Conservation (phyloP, 2,797 vertebrate genomes). For the Carcharodon carcharias region DNA sequence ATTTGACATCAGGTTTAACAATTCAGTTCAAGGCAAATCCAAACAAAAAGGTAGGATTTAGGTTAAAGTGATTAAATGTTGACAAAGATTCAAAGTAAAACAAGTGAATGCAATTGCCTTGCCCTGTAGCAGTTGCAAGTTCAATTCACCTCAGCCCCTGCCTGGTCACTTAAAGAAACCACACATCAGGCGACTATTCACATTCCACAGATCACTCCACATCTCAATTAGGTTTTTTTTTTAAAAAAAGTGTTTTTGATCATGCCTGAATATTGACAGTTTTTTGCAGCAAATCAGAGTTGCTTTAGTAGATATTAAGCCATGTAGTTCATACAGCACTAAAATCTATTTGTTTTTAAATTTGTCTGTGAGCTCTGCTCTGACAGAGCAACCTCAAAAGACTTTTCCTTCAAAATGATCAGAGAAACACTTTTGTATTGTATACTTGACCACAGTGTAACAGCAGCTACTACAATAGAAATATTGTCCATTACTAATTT, state of each 20-base stretch:
- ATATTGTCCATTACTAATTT: slow-evolving; percentile 29
- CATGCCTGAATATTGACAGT: slow-evolving; percentile 41
- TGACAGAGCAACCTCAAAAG: slow-evolving; percentile 39
- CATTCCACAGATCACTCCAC: slow-evolving; percentile 29
- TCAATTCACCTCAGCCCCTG: neutral
- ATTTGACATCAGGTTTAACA: neutral
- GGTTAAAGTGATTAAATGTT: slow-evolving; percentile 23
- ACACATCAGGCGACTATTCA: neutral
- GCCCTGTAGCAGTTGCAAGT: neutral
- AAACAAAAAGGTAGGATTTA: slow-evolving; percentile 2
- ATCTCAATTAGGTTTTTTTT: slow-evolving; percentile 40
- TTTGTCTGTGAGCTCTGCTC: slow-evolving; percentile 39
- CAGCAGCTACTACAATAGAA: slow-evolving; percentile 18
- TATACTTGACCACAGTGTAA: slow-evolving; percentile 38
- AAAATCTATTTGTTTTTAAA: neutral
- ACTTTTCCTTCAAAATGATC: slow-evolving; percentile 30
- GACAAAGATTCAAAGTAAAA: neutral
- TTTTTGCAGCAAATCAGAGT: slow-evolving; percentile 41
- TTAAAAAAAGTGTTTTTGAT: slow-evolving; percentile 39
- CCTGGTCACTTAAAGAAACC: neutral
- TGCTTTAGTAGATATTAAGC: slow-evolving; percentile 50
- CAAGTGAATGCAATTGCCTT: neutral
- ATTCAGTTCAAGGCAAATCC: slow-evolving; percentile 14
- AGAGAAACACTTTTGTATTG: slow-evolving; percentile 38
- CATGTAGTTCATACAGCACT: slow-evolving; percentile 34